Base-by-base conservation (phyloP, 2,888 invertebrate species). In the Scrobipalpa atriplicella region DNA sequence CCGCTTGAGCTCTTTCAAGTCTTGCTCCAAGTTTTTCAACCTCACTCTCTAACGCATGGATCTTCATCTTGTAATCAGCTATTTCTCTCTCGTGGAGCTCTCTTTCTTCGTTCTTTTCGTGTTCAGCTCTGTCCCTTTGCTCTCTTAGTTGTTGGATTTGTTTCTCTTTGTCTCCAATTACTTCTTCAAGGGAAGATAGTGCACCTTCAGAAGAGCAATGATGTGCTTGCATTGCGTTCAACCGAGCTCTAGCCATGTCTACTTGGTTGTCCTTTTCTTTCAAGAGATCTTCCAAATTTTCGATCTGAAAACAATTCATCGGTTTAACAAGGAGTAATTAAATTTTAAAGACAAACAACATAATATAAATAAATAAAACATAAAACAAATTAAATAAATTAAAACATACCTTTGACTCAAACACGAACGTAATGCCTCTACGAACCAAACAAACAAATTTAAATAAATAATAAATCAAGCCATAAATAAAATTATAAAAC, bases 251-350 rank as follows among this genome's bases (percentile, higher is more conserved):
- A 0, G 98, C 97, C 96, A 98, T 97, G 78, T 98, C 98, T 66
- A 99, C 97, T 93, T 99, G 99, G 89, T 98, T 98, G 85, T 99
- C 99, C 92, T 99, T 99, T 85, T 99, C 99, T 90, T 98, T 98
- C 64, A 99, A 94, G 65, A 98, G 94, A 82, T 99, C 99, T 93
- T 99, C 99, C 72, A 99, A 93, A 86, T 98, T 99, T 92, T 99
- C 99, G 82, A 99, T 97, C 98, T 99, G 87, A 76, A 92, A 91
- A 72, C 47, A 8, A 51, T 61, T 64, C 11, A 64, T 64, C 16
- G n/a, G 47, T 19, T 10, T n/a, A n/a, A 62, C 29, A 47, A 19
- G 16, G 11, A 3, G 9, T 5, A 11, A 58, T 58, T 41, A 16
- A 60, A 13, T 21, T 36, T 16, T 39, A 41, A 67, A 36, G 10